These are phyloP conservation scores for Gallinago nigripennis DNA, from an alignment of 2,797 vertebrate species.

Conservation along the genomic window DNA sequence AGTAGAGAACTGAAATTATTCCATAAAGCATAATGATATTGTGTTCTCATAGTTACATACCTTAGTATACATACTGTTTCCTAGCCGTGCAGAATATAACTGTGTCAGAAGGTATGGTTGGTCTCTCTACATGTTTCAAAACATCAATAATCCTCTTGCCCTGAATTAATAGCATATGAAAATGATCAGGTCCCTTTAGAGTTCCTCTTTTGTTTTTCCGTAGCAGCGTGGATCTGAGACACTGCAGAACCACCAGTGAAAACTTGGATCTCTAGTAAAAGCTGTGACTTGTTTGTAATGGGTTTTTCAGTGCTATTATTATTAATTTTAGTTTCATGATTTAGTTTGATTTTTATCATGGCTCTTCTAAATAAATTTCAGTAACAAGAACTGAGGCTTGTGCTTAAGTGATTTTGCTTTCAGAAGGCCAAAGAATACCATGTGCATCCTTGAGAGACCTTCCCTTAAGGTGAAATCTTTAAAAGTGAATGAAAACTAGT, in stretches of 20 bases:
- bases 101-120: neutral
- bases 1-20: neutral
- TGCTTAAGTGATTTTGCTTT: constrained; percentile 8
- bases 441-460: constrained; percentile 12
- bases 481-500: neutral
- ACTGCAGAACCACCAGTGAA: neutral
- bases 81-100: neutral
- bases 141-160: neutral
- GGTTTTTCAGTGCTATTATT: neutral
- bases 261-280: neutral
- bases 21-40: rapidly evolving
- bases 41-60: neutral
- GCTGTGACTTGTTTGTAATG: neutral
- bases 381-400: neutral
- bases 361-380: neutral
- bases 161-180: neutral
- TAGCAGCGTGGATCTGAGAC: neutral
- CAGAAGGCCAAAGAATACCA: neutral
- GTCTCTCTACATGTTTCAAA: neutral
- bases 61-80: neutral
- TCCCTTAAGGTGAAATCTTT: constrained; percentile 11
- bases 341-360: neutral
- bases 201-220: neutral
- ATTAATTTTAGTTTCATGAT: neutral
- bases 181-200: neutral